Evolutionary conservation across 2,797 vertebrate genomes (phyloP).

Genomic region (Lerista edwardsae): DNA sequence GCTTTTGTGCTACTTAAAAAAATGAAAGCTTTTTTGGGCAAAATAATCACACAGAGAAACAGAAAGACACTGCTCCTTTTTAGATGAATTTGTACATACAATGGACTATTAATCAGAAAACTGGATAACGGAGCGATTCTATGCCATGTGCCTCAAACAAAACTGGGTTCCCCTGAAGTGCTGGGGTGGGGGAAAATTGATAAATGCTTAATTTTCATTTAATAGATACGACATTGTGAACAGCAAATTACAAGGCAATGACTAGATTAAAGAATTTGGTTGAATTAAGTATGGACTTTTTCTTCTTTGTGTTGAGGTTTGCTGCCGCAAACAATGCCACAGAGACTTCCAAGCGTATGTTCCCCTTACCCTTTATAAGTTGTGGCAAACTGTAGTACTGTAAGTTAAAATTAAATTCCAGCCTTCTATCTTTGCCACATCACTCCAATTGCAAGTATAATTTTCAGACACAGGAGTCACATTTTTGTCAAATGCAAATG

Average conservation of each 20-base stretch:
- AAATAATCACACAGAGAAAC: conserved; percentile 86
- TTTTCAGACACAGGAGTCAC: conserved; percentile 80
- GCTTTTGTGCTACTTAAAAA: conserved; percentile 99
- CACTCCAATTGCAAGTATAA: conserved; percentile 73
- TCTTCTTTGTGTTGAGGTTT: conserved; percentile 49
- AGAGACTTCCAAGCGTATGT: conserved; percentile 59
- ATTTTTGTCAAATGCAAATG: conserved; percentile 74
- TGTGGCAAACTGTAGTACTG: conserved; percentile 58
- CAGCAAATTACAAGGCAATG: conserved; percentile 49
- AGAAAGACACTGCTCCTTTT: conserved; percentile 84
- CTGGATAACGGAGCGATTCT: conserved; percentile 72
- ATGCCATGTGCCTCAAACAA: conserved; percentile 74
- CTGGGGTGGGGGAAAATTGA: conserved; percentile 74
- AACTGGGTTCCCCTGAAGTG: conserved; percentile 75
- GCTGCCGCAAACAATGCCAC: conserved; percentile 51
- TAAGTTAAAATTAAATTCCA: conserved; percentile 74
- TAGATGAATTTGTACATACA: conserved; percentile 76
- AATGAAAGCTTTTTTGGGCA: conserved; percentile 92
- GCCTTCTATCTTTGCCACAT: conserved; percentile 63
- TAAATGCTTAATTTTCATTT: conserved; percentile 69
- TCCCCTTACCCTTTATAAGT: conserved; percentile 56
- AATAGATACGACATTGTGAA: conserved; percentile 57
- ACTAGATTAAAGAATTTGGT: conserved; percentile 48
- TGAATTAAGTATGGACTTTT: conserved; percentile 5
- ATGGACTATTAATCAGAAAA: conserved; percentile 88